Evolutionary conservation across 2,888 invertebrate genomes (phyloP), one percentile per base, ranked within the genome.

Genomic region (Spatulosminthurus flaviceps): DNA sequence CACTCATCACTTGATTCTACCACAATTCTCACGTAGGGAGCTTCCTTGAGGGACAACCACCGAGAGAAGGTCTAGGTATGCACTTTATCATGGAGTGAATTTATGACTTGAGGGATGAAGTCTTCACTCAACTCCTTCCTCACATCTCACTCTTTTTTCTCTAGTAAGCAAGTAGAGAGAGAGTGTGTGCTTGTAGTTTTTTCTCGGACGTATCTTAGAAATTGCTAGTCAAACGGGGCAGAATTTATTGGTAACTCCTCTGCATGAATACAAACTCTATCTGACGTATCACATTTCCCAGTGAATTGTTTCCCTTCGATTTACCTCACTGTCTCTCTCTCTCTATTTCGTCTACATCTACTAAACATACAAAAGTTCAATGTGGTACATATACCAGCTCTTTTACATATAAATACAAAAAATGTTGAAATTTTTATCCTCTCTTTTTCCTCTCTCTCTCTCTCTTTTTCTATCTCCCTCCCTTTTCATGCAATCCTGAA

Each of bases 61-160:
- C 28, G 26, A 24, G 67, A 2, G 24, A 19, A 24, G 67, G 19
- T 5, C 67, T 69, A 26, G 34, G 19, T 29, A 19, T 74, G 41
- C 75, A 64, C 64, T 75, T 75, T 75, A 75, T 75, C 75, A 75
- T 75, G 66, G 64, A 51, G 51, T 34, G 64, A 75, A 75, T 75
- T 75, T 75, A 75, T 75, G 75, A 75, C 75, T 75, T 41, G 75
- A 75, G 75, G 75, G 75, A 75, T 75, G 41, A 75, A 75, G 75
- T 75, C 64, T 75, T 75, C 75, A 75, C 64, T 75, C 75, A 61
- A 75, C 64, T 75, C 34, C 41, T 75, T 75, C 75, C 29, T 13
- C 29, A 67, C 29, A 67, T n/a, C n/a, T n/a, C 1, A 51, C 34
- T 34, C 34, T 9, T 9, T n/a, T 34, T 34, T 4, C 34, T 34